phyloP scores from a whole-genome alignment of 2,797 vertebrate genomes.

The Argya squamiceps region DNA sequence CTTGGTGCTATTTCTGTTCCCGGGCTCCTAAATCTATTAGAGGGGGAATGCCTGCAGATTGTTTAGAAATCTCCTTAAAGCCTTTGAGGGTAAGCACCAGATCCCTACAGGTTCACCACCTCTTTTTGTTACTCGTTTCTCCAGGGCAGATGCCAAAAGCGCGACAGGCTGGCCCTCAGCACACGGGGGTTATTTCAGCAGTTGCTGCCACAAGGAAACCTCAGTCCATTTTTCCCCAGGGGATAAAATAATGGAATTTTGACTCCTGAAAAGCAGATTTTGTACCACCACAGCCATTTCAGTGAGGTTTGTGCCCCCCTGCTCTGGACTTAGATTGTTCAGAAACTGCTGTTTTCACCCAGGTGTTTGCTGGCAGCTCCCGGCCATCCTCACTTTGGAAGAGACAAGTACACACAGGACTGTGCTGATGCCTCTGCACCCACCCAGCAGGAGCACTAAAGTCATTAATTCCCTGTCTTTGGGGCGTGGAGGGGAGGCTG shows the following conservation, averaged over 20 bases:
- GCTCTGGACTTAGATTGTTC: not conserved
- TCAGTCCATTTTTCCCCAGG: too few relatives aligned
- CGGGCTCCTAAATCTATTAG: not conserved
- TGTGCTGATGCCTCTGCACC: not conserved
- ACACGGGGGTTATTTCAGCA: not conserved
- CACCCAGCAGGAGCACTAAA: not conserved
- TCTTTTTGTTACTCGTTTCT: not conserved
- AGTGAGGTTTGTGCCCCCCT: not conserved
- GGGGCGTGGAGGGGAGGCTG: not conserved
- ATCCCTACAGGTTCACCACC: not conserved
- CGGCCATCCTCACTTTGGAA: not conserved
- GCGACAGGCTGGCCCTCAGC: not conserved
- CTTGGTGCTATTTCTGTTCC: constrained; percentile 18
- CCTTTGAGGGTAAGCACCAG: not conserved
- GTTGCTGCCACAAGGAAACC: fast-evolving
- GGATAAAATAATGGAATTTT: not conserved
- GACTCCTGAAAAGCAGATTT: not conserved
- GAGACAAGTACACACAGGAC: not conserved
- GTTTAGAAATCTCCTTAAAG: not conserved
- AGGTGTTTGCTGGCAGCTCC: fast-evolving
- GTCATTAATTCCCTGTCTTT: not conserved
- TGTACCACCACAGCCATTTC: not conserved
- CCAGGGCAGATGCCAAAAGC: not conserved
- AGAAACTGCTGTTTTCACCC: not conserved
- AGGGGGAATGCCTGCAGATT: not conserved